phyloP scores from a whole-genome alignment of 2,888 invertebrate species.

The Pocota personata region DNA sequence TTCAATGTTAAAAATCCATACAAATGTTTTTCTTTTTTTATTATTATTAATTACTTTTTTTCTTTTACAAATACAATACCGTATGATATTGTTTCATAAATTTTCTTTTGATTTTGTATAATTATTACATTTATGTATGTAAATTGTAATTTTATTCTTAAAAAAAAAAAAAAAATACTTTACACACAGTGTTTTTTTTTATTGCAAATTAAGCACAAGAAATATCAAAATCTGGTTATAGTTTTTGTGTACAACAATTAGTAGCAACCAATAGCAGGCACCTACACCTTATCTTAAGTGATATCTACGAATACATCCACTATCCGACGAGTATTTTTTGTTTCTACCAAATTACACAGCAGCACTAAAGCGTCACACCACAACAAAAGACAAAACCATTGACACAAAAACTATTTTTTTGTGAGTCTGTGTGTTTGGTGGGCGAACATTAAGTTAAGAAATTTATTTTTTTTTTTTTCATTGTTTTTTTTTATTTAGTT shows the following conservation, averaged over 20 bases:
- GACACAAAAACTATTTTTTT: slow-evolving; percentile 2
- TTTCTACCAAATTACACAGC: slow-evolving; percentile 21
- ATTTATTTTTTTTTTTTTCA: neutral
- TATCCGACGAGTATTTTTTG: slow-evolving; percentile 21
- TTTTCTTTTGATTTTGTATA: neutral
- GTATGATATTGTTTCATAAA: neutral
- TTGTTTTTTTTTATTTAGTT: slow-evolving; percentile 28
- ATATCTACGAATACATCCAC: slow-evolving; percentile 21
- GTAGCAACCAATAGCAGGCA: slow-evolving; percentile 42
- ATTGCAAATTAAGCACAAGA: slow-evolving; percentile 26
- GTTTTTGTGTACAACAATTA: slow-evolving; percentile 35
- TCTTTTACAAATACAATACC: slow-evolving; percentile 41
- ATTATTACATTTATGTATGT: slow-evolving; percentile 9
- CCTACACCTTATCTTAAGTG: slow-evolving; percentile 31
- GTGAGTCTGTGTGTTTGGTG: slow-evolving; percentile 5
- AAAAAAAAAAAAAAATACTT: slow-evolving; percentile 3
- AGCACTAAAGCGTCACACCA: slow-evolving; percentile 28
- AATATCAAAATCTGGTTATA: neutral
- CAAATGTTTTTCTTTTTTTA: slow-evolving; percentile 30
- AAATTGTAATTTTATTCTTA: neutral
- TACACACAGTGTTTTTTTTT: neutral
- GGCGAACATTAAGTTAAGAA: slow-evolving; percentile 10
- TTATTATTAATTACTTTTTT: slow-evolving; percentile 23
- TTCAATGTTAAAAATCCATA: slow-evolving; percentile 40
- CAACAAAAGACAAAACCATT: slow-evolving; percentile 19